Evolutionary conservation across 2,113 vertebrate species (phyloP).

Genomic region (Salvator merianae): DNA sequence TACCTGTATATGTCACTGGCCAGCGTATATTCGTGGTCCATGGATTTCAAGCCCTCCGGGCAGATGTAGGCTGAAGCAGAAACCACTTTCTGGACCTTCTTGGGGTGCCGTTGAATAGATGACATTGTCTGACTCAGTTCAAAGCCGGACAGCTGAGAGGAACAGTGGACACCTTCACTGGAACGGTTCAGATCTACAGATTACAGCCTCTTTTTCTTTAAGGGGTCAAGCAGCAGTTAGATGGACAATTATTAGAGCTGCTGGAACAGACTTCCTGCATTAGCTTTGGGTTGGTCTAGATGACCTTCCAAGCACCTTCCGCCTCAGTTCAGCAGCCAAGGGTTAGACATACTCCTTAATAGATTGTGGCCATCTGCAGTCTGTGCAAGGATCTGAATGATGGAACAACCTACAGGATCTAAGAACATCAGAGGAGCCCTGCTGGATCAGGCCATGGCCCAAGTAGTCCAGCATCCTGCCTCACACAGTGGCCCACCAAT

Average conservation of each 20-base stretch:
- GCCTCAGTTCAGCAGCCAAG: neutral
- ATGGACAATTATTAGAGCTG: neutral
- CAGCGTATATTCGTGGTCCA: slow-evolving; percentile 70
- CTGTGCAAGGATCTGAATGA: too few relatives aligned
- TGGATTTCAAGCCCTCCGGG: slow-evolving; percentile 75
- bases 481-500: too few relatives aligned
- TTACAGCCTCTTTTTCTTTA: too few relatives aligned
- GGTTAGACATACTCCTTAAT: neutral
- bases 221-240: neutral
- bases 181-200: neutral
- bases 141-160: slow-evolving; percentile 78
- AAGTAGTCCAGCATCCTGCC: too few relatives aligned
- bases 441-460: too few relatives aligned
- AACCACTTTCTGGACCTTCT: slow-evolving; percentile 27
- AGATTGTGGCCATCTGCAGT: too few relatives aligned
- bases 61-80: slow-evolving; percentile 70
- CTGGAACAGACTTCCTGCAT: neutral
- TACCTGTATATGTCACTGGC: slow-evolving; percentile 90
- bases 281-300: neutral
- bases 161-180: neutral
- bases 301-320: neutral
- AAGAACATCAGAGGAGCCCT: too few relatives aligned
- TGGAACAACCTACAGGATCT: too few relatives aligned
- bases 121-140: slow-evolving; percentile 85
- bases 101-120: slow-evolving; percentile 73